Base-by-base conservation (phyloP, 2,888 invertebrate species). In the Megaustenia siamemsis region DNA sequence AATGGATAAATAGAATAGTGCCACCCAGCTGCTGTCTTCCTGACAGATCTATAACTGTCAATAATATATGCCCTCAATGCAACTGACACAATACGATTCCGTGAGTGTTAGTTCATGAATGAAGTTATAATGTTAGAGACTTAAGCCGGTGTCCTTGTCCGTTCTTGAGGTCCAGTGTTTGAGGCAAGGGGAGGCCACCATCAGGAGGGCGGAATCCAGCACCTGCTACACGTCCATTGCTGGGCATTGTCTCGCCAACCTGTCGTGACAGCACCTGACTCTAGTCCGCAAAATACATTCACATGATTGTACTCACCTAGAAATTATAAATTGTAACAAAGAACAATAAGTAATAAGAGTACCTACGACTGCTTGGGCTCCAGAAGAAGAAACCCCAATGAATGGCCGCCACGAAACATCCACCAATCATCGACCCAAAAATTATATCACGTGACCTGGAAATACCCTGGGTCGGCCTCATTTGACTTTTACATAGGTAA, bases 371-470 rank as follows among this genome's bases (percentile, higher is more conserved):
- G 45, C 18, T 69, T 45, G 18, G 6, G 6, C n/a, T n/a, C 32
- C 15, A 12, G 4, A 32, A 32, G 32, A 10, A 40, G 2, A 28
- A n/a, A 75, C 63, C 66, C 76, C 63, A 69, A 78, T 71, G 85
- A 85, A 85, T 83, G 86, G 86, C 86, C 81, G 85, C 86, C 81
- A 80, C 83, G 66, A 85, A 76, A 77, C 84, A 35, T 68, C 32
- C 66, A 78, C 91, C 91, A 91, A 91, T 91, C 88, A 88, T 85
- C 84, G 83, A 28, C 32, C 3, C 56, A 73, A n/a, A 66, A 69
- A 81, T 53, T 10, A 53, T 77, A 75, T 87, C 87, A 90, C 90
- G 86, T 90, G 90, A 87, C 84, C 40, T 80, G 66, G 71, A 75
- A 82, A 66, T 76, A 63, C 66, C 82, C 35, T 45, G 56, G 63